These are phyloP conservation scores for Cheilinus undulatus DNA, from an alignment of 2,113 vertebrate genomes.

Conservation along the genomic window DNA sequence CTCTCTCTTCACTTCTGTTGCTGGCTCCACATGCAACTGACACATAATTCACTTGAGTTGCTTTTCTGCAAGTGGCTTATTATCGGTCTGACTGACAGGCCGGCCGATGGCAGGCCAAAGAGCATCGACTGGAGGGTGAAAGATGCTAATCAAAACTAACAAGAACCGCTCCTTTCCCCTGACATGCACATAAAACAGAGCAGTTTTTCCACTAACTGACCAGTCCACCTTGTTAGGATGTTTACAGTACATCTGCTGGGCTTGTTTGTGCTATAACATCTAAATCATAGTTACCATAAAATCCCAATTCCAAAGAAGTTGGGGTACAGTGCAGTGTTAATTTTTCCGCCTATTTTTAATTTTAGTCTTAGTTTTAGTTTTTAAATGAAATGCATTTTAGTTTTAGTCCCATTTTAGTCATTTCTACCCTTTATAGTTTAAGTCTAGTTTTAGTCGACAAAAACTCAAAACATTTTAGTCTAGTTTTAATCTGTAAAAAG, in stretches of 20 bases:
- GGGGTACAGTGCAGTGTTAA: too few species aligned
- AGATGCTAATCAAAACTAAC: conserved; percentile 41
- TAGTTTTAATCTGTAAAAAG: too few species aligned
- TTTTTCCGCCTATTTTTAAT: too few species aligned
- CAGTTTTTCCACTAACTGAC: not conserved
- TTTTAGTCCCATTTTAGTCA: too few species aligned
- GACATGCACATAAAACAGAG: conserved; percentile 9
- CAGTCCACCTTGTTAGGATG: not conserved
- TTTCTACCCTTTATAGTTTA: too few species aligned
- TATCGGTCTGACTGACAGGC: conserved; percentile 44
- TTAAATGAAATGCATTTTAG: too few species aligned
- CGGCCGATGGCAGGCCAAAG: conserved; percentile 13
- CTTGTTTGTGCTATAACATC: conserved; percentile 12
- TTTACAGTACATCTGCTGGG: not conserved
- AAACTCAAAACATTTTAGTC: too few species aligned
- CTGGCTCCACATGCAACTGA: conserved; percentile 12
- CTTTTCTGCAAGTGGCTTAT: conserved; percentile 31
- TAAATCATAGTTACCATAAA: too few species aligned
- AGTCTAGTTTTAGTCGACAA: too few species aligned
- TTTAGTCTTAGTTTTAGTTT: too few species aligned
- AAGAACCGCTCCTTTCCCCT: conserved; percentile 14
- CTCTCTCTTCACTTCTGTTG: not conserved
- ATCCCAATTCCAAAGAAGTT: too few species aligned
- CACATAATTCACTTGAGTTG: conserved; percentile 14
- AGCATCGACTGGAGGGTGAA: conserved; percentile 12